Evolutionary conservation across 2,797 vertebrate species (phyloP).

Genomic region (Amphiprion clarkii): DNA sequence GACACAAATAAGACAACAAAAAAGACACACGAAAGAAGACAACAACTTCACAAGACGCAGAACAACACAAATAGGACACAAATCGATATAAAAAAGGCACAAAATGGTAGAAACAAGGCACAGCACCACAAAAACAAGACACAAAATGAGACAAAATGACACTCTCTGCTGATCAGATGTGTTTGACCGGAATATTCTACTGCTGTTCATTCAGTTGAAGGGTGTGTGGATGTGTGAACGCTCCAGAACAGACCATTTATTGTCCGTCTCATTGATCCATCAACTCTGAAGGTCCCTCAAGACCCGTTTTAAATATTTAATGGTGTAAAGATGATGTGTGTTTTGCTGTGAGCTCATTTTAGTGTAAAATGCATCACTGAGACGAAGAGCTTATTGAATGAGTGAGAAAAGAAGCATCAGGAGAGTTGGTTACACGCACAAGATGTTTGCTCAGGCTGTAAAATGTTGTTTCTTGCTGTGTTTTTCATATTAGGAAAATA

Average conservation of each 20-base stretch:
- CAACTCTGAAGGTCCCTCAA: slow-evolving; percentile 24
- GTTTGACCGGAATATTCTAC: slow-evolving; percentile 31
- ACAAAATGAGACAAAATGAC: no score
- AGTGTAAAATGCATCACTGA: slow-evolving; percentile 9
- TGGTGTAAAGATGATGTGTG: slow-evolving; percentile 7
- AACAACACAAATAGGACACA: no score
- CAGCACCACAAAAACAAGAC: no score
- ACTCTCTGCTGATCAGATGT: background rate
- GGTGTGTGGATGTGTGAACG: slow-evolving; percentile 28
- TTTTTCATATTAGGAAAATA: no score
- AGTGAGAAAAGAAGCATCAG: background rate
- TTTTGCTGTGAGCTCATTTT: slow-evolving; percentile 26
- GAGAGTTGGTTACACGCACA: no score
- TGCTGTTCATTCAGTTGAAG: slow-evolving; percentile 23
- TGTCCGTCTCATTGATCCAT: slow-evolving; percentile 61
- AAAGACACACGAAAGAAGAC: no score
- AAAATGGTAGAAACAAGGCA: no score
- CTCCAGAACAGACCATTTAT: slow-evolving; percentile 58
- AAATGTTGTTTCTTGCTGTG: no score
- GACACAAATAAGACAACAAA: no score
- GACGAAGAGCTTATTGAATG: background rate
- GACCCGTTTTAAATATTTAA: slow-evolving; percentile 58
- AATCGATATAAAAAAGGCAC: no score
- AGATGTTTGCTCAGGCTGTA: no score
- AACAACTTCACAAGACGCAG: no score